These are phyloP conservation scores for Shargacucullia verbasci DNA, from an alignment of 2,888 invertebrate species.

Conservation along the genomic window DNA sequence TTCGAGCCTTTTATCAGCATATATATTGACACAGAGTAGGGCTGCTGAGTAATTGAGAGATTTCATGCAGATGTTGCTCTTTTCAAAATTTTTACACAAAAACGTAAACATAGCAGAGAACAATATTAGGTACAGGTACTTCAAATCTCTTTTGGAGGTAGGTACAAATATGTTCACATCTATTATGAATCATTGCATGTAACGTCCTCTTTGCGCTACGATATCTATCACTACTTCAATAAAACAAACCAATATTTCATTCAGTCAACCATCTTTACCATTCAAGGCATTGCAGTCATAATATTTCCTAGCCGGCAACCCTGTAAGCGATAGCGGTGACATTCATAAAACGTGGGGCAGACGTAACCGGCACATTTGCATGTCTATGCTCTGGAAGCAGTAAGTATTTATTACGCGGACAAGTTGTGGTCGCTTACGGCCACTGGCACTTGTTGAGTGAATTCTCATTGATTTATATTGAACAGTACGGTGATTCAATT, in stretches of 20 bases:
- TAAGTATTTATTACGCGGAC: slow-evolving; percentile 46
- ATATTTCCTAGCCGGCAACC: slow-evolving; percentile 35
- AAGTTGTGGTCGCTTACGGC: slow-evolving; percentile 38
- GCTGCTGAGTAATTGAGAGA: slow-evolving; percentile 45
- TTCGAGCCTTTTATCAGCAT: slow-evolving; percentile 49
- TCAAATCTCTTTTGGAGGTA: no score
- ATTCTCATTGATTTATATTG: slow-evolving; percentile 22
- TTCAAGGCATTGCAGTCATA: slow-evolving; percentile 41
- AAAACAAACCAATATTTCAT: slow-evolving; percentile 7
- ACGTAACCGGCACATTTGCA: slow-evolving; percentile 55
- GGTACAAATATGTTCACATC: no score
- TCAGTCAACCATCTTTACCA: slow-evolving; percentile 24
- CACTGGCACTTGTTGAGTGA: slow-evolving; percentile 51
- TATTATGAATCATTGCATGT: no score
- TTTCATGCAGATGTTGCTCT: slow-evolving; percentile 11
- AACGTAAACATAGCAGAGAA: no score
- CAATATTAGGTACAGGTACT: no score
- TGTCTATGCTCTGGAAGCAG: slow-evolving; percentile 51
- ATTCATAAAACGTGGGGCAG: slow-evolving; percentile 60
- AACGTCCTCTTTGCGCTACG: background rate
- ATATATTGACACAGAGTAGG: slow-evolving; percentile 36
- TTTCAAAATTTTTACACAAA: background rate
- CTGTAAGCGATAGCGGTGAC: slow-evolving; percentile 50
- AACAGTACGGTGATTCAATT: slow-evolving; percentile 7
- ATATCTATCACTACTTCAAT: slow-evolving; percentile 2